Conservation (phyloP, 2,797 vertebrate genomes). For the Urosaurus nigricauda region DNA sequence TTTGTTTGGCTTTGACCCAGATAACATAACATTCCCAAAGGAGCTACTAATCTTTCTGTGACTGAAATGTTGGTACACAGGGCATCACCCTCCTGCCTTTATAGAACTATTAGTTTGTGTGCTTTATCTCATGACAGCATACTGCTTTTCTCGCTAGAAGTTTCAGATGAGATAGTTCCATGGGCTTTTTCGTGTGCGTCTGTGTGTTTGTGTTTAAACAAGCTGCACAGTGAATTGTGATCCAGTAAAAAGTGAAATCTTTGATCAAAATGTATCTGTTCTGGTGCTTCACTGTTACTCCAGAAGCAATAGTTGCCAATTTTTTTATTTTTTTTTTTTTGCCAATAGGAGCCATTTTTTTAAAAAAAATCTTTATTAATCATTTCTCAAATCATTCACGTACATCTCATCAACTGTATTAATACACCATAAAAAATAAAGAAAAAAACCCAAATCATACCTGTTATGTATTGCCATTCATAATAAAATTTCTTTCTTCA, state of each 20-base stretch:
- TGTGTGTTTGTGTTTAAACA: constrained; percentile 78
- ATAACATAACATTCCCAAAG: constrained; percentile 77
- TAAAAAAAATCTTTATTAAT: too few relatives aligned
- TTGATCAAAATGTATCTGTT: constrained; percentile 23
- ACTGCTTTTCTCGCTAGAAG: neutral
- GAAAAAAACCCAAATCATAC: too few relatives aligned
- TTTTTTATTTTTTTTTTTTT: too few relatives aligned
- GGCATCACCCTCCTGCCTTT: constrained; percentile 63
- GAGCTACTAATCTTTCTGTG: constrained; percentile 74
- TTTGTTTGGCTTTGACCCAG: constrained; percentile 74
- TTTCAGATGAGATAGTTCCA: constrained; percentile 45
- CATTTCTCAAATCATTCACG: too few relatives aligned
- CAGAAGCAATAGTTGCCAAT: too few relatives aligned
- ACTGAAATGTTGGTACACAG: constrained; percentile 58
- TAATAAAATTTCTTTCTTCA: too few relatives aligned
- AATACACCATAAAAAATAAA: too few relatives aligned
- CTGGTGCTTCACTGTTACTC: constrained; percentile 29
- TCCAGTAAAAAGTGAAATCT: constrained; percentile 75
- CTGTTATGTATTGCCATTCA: too few relatives aligned
- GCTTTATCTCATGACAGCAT: neutral
- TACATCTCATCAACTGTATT: too few relatives aligned
- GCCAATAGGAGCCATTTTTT: too few relatives aligned
- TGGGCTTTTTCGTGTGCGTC: constrained; percentile 47
- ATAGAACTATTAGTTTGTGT: constrained; percentile 54
- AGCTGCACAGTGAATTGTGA: constrained; percentile 79